A percentile compares a stretch with the other conserved stretches of the same genome.
phyloP scores from a whole-genome alignment of 2,888 invertebrate genomes.

The Anthophora plumipes region DNA sequence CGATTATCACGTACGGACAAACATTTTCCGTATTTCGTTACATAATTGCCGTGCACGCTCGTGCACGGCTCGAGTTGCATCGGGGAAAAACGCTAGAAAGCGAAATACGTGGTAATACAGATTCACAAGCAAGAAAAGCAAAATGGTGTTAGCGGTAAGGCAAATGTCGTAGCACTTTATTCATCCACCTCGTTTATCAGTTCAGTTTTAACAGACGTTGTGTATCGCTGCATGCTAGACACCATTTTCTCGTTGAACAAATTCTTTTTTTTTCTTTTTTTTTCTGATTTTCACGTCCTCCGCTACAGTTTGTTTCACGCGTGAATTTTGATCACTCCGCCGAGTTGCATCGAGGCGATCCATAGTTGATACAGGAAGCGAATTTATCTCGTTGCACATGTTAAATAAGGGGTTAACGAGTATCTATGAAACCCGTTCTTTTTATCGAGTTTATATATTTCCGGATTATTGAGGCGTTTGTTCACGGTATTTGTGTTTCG shows the following conservation, averaged over 20 bases:
- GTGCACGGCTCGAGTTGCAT: conserved; percentile 49
- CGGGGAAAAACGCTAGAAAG: conserved; percentile 46
- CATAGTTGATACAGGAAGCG: not conserved
- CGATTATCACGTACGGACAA: conserved; percentile 23
- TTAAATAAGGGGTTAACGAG: not conserved
- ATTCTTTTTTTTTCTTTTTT: conserved; percentile 12
- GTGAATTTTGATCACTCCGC: not conserved
- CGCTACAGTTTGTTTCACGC: not conserved
- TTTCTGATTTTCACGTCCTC: not conserved
- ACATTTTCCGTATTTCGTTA: conserved; percentile 45
- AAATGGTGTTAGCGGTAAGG: conserved; percentile 78
- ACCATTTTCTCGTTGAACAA: not conserved
- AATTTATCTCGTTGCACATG: not conserved
- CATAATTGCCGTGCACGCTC: conserved; percentile 49
- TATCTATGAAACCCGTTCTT: not conserved
- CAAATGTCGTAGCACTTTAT: conserved; percentile 67
- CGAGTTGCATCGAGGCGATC: not conserved
- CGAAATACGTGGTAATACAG: conserved; percentile 68
- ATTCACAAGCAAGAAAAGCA: conserved; percentile 72
- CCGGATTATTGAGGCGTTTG: not conserved
- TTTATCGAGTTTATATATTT: not conserved
- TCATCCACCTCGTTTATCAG: conserved; percentile 39
- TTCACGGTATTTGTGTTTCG: not conserved
- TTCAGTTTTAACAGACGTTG: conserved; percentile 20
- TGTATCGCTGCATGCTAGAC: conserved; percentile 36